phyloP scores from a whole-genome alignment of 37 sponge, comb jelly and placozoan species.

The Amphimedon queenslandica region DNA sequence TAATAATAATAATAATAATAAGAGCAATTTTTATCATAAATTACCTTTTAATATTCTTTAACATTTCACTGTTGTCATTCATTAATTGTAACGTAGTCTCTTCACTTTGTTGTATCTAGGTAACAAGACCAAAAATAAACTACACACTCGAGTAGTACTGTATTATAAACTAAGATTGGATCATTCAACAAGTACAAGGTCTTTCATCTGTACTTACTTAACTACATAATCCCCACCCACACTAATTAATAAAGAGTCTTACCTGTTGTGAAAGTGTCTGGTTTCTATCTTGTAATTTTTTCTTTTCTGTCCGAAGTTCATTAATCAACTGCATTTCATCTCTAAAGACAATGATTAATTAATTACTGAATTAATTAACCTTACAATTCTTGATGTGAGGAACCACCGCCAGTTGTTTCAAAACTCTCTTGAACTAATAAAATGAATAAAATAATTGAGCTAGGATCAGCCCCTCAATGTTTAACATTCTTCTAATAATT shows the following conservation, averaged over 20 bases:
- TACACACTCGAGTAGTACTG: too few relatives aligned
- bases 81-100: not conserved
- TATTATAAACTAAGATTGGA: too few relatives aligned
- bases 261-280: constrained; percentile 13
- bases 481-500: too few relatives aligned
- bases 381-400: constrained; percentile 9
- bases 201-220: too few relatives aligned
- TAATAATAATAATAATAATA: too few relatives aligned
- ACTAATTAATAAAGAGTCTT: not conserved
- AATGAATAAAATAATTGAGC: not conserved
- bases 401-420: constrained; percentile 28
- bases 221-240: not conserved
- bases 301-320: constrained; percentile 32
- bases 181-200: too few relatives aligned
- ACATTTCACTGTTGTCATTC: not conserved
- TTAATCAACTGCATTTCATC: not conserved
- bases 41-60: not conserved
- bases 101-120: too few relatives aligned
- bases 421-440: constrained; percentile 27
- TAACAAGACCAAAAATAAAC: too few relatives aligned
- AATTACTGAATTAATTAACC: not conserved
- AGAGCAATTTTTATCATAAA: too few relatives aligned
- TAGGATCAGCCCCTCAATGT: too few relatives aligned
- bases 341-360: not conserved
- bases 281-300: constrained; percentile 14